phyloP scores from a whole-genome alignment of 2,888 invertebrate genomes.

The Beris chalybata region DNA sequence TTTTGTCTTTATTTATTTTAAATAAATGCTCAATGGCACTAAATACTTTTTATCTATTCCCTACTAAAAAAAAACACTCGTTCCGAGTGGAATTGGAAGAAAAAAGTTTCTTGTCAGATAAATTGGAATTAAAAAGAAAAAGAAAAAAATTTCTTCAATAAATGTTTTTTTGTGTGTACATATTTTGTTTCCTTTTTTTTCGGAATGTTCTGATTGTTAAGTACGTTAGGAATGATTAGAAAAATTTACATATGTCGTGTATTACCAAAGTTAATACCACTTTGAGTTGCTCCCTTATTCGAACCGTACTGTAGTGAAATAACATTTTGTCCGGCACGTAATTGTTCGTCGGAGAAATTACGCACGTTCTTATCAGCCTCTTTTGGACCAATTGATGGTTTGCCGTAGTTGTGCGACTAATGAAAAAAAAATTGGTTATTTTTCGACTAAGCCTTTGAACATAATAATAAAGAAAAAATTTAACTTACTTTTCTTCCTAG shows the following conservation, averaged over 20 bases:
- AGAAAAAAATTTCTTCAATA: neutral
- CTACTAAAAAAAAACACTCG: constrained; percentile 2
- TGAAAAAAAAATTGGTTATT: constrained; percentile 41
- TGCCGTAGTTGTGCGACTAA: constrained; percentile 78
- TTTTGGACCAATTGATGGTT: constrained; percentile 92
- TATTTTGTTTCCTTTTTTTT: constrained; percentile 5
- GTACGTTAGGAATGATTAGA: constrained; percentile 23
- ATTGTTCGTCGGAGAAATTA: constrained; percentile 91
- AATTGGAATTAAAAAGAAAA: constrained; percentile 3
- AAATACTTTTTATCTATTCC: constrained; percentile 5
- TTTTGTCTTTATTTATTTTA: constrained; percentile 14
- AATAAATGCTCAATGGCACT: constrained; percentile 31
- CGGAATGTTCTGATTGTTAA: constrained; percentile 14
- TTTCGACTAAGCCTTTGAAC: too few relatives aligned
- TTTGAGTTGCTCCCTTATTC: constrained; percentile 96
- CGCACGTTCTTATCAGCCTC: constrained; percentile 95
- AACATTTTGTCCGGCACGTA: constrained; percentile 88
- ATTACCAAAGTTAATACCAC: constrained; percentile 96
- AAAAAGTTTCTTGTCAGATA: neutral
- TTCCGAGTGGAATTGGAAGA: neutral
- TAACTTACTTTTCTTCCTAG: constrained; percentile 86
- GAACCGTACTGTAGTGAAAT: constrained; percentile 96
- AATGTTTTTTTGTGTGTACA: constrained; percentile 2
- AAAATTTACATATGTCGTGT: constrained; percentile 90
- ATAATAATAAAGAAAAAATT: neutral